These are phyloP conservation scores for Neoscelio sp. DNA, from an alignment of 2,888 invertebrate species.

Conservation along the genomic window DNA sequence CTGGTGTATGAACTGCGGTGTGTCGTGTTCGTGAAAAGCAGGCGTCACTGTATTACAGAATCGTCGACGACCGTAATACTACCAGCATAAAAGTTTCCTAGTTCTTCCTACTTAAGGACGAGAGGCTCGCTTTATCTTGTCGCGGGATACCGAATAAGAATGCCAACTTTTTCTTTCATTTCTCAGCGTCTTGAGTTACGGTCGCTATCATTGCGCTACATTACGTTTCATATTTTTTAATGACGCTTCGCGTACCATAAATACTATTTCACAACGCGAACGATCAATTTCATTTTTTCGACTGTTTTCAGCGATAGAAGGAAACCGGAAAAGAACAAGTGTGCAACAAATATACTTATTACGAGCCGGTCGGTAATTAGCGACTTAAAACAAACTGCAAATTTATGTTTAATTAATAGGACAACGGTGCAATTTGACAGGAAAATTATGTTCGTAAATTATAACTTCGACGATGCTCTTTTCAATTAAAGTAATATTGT, in stretches of 20 bases:
- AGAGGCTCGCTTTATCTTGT: slow-evolving; percentile 49
- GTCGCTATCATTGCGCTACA: slow-evolving; percentile 21
- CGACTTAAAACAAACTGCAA: background rate
- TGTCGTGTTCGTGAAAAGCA: slow-evolving; percentile 22
- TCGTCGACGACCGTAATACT: slow-evolving; percentile 45
- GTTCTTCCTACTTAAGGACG: slow-evolving; percentile 53
- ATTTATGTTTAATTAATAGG: slow-evolving; percentile 4
- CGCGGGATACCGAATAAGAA: slow-evolving; percentile 16
- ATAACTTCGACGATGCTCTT: slow-evolving; percentile 5
- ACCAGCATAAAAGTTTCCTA: slow-evolving; percentile 58
- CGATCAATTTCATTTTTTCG: background rate
- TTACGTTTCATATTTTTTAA: slow-evolving; percentile 21
- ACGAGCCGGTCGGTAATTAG: background rate
- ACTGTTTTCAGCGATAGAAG: slow-evolving; percentile 14
- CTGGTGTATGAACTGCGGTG: slow-evolving; percentile 20
- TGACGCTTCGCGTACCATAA: background rate
- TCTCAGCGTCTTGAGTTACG: slow-evolving; percentile 26
- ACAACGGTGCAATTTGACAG: slow-evolving; percentile 12
- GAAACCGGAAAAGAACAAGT: too few relatives aligned
- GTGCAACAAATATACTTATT: too few relatives aligned
- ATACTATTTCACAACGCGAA: too few relatives aligned
- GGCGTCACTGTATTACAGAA: slow-evolving; percentile 37
- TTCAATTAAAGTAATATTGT: slow-evolving; percentile 26
- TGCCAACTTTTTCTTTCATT: slow-evolving; percentile 52
- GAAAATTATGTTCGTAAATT: slow-evolving; percentile 23